Evolutionary conservation across 1,140 invertebrate genomes (phyloP).

Genomic region (Drosophila chauvacae): DNA sequence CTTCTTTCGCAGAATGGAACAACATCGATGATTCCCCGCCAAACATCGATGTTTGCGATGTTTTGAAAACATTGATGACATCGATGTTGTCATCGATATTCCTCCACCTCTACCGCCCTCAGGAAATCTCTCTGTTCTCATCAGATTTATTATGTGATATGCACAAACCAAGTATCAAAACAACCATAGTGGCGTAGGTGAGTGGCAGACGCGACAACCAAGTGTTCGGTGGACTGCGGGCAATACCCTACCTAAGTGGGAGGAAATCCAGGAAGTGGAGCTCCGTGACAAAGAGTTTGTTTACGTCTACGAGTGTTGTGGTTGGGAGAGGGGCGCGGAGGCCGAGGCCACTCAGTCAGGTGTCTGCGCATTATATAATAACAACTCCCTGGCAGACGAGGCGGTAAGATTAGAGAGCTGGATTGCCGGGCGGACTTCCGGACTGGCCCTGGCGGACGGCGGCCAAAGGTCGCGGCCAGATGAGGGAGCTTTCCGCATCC

Average conservation of each 20-base stretch:
- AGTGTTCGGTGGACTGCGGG: neutral
- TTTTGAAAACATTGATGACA: no score
- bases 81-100: no score
- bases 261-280: neutral
- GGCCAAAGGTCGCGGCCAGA: constrained; percentile 26
- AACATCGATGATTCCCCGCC: no score
- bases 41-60: no score
- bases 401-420: constrained; percentile 37
- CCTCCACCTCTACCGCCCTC: constrained; percentile 6
- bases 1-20: no score
- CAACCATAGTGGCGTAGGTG: constrained; percentile 22
- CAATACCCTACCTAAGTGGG: neutral
- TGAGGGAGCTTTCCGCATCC: constrained; percentile 14
- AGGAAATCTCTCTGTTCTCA: constrained; percentile 21
- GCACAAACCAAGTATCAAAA: constrained; percentile 28
- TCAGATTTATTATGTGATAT: constrained; percentile 44
- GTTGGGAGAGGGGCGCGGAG: neutral
- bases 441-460: constrained; percentile 1
- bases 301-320: constrained; percentile 21
- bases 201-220: constrained; percentile 9
- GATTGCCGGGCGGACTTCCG: constrained; percentile 2
- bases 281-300: constrained; percentile 26
- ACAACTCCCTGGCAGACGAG: constrained; percentile 47
- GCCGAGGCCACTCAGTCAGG: constrained; percentile 58
- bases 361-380: constrained; percentile 73